Conservation (phyloP, 2,888 invertebrate species). For the Strigamia crassipes region DNA sequence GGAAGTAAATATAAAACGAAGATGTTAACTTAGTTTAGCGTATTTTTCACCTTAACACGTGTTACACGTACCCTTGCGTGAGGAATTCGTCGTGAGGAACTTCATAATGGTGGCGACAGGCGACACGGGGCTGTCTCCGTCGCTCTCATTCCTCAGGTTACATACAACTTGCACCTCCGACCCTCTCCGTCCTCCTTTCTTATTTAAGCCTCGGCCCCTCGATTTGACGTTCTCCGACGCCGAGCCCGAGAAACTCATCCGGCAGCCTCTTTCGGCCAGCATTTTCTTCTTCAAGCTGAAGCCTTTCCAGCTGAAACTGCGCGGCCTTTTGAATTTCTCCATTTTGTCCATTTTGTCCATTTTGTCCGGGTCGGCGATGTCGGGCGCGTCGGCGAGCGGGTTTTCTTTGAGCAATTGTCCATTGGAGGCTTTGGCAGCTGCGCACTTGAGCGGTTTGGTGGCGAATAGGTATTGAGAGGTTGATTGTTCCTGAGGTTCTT, state of each 20-base stretch:
- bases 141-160: conserved; percentile 46
- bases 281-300: conserved; percentile 48
- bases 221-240: neutral
- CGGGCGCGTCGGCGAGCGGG: no score
- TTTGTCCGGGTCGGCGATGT: neutral
- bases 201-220: neutral
- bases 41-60: conserved; percentile 42
- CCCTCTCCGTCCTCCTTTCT: conserved; percentile 43
- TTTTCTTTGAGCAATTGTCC: conserved; percentile 6
- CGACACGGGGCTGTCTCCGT: conserved; percentile 29
- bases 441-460: neutral
- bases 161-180: conserved; percentile 5
- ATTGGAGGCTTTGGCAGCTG: neutral
- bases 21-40: conserved; percentile 4
- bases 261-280: neutral
- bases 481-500: neutral
- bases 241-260: conserved; percentile 41
- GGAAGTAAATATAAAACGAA: no score
- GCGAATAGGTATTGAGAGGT: neutral
- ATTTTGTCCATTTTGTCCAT: neutral
- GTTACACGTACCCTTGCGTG: conserved; percentile 47
- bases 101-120: conserved; percentile 39
- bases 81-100: conserved; percentile 29
- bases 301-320: conserved; percentile 50
- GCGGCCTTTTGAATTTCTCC: conserved; percentile 47